Percentiles rank a stretch among this genome's conserved stretches.
Evolutionary conservation across 2,113 vertebrate genomes (phyloP).

Genomic region (Steatornis caripensis): DNA sequence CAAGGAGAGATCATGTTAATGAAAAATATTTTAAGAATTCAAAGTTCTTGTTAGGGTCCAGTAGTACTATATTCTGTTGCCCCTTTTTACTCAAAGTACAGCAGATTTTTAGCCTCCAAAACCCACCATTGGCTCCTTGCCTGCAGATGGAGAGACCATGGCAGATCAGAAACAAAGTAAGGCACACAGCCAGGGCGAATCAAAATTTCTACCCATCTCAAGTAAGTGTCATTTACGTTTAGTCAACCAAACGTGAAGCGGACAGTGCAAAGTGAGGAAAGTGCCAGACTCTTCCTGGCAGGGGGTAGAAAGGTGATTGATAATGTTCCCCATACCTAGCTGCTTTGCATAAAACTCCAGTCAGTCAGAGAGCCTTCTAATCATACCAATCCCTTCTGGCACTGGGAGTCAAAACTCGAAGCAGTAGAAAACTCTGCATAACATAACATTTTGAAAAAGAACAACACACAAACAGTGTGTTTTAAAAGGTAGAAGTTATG

Average conservation of each 20-base stretch:
- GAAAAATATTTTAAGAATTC: background rate
- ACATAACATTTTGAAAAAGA: background rate
- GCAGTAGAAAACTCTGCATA: background rate
- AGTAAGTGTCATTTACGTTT: background rate
- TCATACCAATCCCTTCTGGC: background rate
- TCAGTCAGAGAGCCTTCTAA: background rate
- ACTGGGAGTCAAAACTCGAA: background rate
- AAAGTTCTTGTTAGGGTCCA: background rate
- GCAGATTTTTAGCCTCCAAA: background rate
- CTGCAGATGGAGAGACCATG: background rate
- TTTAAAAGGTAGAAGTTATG: background rate
- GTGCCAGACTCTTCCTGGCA: background rate
- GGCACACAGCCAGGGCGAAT: background rate
- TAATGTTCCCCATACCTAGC: background rate
- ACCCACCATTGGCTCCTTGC: background rate
- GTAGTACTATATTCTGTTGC: background rate
- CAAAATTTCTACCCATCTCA: background rate
- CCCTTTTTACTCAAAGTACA: background rate
- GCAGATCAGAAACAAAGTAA: background rate
- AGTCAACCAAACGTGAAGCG: constrained; percentile 17
- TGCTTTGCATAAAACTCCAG: background rate
- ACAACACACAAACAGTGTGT: background rate
- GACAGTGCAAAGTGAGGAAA: background rate
- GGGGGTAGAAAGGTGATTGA: constrained; percentile 1
- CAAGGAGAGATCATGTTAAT: background rate